Evolutionary conservation across 2,113 vertebrate species (phyloP).

Genomic region (Pollimyrus isidori): DNA sequence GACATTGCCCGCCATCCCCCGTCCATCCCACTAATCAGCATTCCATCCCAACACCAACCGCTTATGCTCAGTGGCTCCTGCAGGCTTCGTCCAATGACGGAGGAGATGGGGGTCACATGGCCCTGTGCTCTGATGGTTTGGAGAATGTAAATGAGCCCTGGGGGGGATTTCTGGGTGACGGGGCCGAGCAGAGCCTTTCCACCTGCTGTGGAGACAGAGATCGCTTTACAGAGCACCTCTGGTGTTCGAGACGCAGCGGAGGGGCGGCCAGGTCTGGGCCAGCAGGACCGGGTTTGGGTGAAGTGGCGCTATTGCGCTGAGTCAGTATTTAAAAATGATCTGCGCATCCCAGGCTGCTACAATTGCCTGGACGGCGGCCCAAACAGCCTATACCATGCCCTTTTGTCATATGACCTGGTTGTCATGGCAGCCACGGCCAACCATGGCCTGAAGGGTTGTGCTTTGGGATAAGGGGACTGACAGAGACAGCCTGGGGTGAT

Average conservation of each 20-base stretch:
- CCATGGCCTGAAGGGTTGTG: conserved; percentile 11
- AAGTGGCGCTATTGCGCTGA: not conserved
- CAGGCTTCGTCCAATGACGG: not conserved
- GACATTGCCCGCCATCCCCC: not conserved
- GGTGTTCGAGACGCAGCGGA: not conserved
- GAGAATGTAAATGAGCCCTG: conserved; percentile 13
- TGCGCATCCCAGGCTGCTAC: not conserved
- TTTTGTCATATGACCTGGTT: conserved; percentile 21
- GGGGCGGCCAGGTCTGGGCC: not conserved
- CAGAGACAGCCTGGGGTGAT: conserved; percentile 15
- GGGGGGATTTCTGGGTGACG: not conserved
- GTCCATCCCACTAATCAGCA: not conserved
- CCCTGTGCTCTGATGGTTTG: not conserved
- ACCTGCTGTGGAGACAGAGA: not conserved
- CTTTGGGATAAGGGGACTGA: not conserved
- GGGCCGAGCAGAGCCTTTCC: not conserved
- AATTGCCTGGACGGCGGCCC: no score
- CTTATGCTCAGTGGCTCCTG: not conserved
- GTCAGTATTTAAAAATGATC: not conserved
- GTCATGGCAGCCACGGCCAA: conserved; percentile 21
- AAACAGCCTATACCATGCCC: not conserved
- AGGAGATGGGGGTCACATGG: conserved; percentile 1
- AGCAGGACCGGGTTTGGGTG: not conserved
- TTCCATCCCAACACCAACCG: conserved; percentile 11
- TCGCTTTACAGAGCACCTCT: not conserved